Evolutionary conservation across 2,888 invertebrate genomes (phyloP), one percentile per base, ranked within the genome.

Genomic region (Pammene aurita): DNA sequence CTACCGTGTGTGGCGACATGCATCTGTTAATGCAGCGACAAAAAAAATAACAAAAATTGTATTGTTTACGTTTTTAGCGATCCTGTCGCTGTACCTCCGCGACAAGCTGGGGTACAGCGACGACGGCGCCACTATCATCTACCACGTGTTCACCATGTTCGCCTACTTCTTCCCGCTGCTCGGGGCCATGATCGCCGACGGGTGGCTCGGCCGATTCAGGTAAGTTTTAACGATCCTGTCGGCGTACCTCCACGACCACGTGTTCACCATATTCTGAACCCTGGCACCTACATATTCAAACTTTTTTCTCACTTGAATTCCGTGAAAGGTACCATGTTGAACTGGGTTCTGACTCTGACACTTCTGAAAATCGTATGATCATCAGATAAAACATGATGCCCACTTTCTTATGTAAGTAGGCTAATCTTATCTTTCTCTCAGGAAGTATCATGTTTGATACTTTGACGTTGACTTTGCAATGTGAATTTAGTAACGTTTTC

Each of bases 131-230:
- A 98, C 97, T 0, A 94, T 97, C 66, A 94, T 98, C 68, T 99
- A 96, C 88, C 99, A 99, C 85, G 89, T 94, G 4, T 99, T 98
- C 87, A 95, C 95, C 0, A 96, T 97, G 95, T 92, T 98, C 77
- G 97, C 97, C 10, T 99, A 97, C 92, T 96, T 97, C 87, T 96
- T 96, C 74, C 98, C 98, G 0, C 76, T 98, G 2, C 78, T 98
- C 41, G 99, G 99, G 2, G 99, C 99, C 35, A 96, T 99, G 80
- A 88, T 99, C 48, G 98, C 99, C 0, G 99, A 99, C 87, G 97
- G 98, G 70, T 96, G 95, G 91, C 93, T 98, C 55, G 99, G 99
- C 62, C 96, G 98, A 90, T 99, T 96, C 90, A 95, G 93, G 93
- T 93, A 85, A 38, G 4, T 7, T 38, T 38, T 77, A 73, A 4